A percentile compares a stretch with the other conserved stretches of the same genome.
These are phyloP conservation scores for Agelastica alni DNA, from an alignment of 2,888 invertebrate species.

Conservation along the genomic window DNA sequence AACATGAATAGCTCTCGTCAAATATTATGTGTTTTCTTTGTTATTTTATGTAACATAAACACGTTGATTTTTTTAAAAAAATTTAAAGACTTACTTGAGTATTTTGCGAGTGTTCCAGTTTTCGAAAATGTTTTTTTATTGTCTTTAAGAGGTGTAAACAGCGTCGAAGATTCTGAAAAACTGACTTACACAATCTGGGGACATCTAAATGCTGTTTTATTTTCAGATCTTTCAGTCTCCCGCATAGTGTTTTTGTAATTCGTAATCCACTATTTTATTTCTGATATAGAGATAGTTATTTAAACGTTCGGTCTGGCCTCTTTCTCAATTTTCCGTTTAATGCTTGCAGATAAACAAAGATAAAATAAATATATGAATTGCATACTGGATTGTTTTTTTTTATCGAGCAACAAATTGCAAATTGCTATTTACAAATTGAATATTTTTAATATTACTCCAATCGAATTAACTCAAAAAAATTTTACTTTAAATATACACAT, in stretches of 20 bases:
- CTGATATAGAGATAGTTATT: conserved; percentile 21
- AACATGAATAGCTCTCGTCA: conserved; percentile 30
- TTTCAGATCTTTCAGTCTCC: conserved; percentile 57
- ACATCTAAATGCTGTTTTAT: conserved; percentile 57
- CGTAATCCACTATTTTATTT: conserved; percentile 29
- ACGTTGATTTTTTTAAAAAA: not conserved
- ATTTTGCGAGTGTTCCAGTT: not conserved
- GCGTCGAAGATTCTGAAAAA: conserved; percentile 48
- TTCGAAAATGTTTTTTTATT: conserved; percentile 18
- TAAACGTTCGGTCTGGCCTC: conserved; percentile 10
- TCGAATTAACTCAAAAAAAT: no score
- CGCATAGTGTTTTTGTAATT: conserved; percentile 46
- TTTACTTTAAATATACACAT: no score
- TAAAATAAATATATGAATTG: no score
- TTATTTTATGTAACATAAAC: conserved; percentile 10
- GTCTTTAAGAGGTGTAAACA: conserved; percentile 42
- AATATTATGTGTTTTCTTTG: conserved; percentile 14
- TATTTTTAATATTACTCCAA: no score
- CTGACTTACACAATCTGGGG: conserved; percentile 54
- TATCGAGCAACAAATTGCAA: no score
- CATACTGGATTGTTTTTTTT: no score
- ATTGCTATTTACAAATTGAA: no score
- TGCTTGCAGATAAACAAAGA: no score
- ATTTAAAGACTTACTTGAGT: conserved; percentile 10
- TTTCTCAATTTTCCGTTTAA: no score